phyloP scores from a whole-genome alignment of 2,888 invertebrate genomes.

The Sympetrum striolatum region DNA sequence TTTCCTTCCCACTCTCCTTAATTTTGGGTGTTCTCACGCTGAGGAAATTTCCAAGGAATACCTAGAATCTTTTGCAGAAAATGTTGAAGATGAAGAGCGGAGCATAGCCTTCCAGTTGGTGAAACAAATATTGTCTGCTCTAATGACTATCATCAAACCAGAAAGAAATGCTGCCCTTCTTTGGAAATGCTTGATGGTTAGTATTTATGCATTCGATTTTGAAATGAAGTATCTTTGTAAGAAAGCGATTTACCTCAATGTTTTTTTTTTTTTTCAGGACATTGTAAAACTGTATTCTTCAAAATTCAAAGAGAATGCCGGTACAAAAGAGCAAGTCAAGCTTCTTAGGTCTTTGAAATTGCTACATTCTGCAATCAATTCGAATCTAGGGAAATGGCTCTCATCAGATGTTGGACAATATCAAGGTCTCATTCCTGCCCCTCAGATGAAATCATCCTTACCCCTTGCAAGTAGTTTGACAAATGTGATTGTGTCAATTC shows the following conservation, averaged over 20 bases:
- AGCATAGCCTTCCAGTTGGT: neutral
- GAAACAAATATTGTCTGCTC: conserved; percentile 68
- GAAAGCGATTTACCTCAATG: no score
- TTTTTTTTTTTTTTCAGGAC: neutral
- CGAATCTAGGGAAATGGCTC: neutral
- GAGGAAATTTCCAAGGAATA: neutral
- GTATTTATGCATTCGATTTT: conserved; percentile 48
- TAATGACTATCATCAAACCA: conserved; percentile 68
- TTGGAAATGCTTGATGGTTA: conserved; percentile 67
- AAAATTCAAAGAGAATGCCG: neutral
- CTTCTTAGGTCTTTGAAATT: neutral
- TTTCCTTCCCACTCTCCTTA: conserved; percentile 66
- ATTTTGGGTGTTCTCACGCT: neutral
- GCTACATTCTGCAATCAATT: neutral
- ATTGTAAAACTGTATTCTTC: neutral
- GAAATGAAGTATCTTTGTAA: neutral
- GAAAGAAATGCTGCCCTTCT: conserved; percentile 69
- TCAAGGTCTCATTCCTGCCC: neutral
- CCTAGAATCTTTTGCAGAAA: neutral
- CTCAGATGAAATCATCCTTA: neutral
- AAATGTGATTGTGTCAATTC: neutral
- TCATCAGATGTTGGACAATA: neutral
- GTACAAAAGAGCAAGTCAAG: neutral
- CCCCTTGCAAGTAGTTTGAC: neutral
- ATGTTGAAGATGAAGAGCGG: neutral